Percentiles rank a stretch among this genome's conserved stretches.
phyloP scores from a whole-genome alignment of 92 coral and sea anemone species.

The Palythoa caribaeorum region DNA sequence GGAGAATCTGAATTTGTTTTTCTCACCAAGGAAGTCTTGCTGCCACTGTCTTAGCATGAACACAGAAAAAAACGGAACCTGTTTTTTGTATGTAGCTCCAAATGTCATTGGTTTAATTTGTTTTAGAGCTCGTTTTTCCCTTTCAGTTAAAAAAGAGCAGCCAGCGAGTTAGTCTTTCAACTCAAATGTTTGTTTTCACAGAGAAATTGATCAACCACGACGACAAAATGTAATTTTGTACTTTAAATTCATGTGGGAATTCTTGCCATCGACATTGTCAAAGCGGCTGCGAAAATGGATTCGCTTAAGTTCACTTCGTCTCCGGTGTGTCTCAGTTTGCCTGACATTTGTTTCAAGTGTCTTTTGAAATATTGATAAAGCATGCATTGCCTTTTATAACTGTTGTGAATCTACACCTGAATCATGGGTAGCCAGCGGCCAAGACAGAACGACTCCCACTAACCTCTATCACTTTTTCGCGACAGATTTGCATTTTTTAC shows the following conservation, averaged over 20 bases:
- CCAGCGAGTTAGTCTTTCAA: not conserved
- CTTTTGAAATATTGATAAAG: not conserved
- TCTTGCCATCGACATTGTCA: not conserved
- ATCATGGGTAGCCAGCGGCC: too few species aligned
- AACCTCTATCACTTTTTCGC: too few species aligned
- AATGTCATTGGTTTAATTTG: not conserved
- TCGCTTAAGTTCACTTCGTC: not conserved
- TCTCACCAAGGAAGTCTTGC: not conserved
- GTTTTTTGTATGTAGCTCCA: too few species aligned
- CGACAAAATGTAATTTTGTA: not conserved
- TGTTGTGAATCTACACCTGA: not conserved
- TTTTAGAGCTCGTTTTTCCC: not conserved
- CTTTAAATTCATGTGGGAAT: conserved; percentile 11
- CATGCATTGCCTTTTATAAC: not conserved
- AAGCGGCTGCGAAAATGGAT: not conserved
- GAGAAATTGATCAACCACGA: not conserved
- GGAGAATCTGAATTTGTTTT: not conserved
- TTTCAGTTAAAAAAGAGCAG: not conserved
- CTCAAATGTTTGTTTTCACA: not conserved
- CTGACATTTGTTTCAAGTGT: conserved; percentile 9
- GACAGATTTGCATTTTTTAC: too few species aligned
- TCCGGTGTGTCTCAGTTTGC: conserved; percentile 26
- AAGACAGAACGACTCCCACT: too few species aligned
- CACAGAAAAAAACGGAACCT: not conserved
- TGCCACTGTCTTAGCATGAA: not conserved